phyloP scores from a whole-genome alignment of 2,888 invertebrate species.

The Ophion costatus region DNA sequence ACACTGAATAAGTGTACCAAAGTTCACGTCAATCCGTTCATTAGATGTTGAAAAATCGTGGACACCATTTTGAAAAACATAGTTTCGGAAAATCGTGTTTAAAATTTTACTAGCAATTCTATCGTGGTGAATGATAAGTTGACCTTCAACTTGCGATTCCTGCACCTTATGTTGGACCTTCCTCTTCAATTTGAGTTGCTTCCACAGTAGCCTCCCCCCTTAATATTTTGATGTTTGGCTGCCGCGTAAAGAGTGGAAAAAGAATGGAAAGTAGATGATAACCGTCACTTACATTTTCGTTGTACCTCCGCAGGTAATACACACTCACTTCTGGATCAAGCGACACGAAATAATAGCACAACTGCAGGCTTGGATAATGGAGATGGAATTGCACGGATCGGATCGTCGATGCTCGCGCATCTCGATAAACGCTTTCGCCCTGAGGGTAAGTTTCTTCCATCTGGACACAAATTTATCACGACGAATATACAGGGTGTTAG shows the following conservation, averaged over 20 bases:
- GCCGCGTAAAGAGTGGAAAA: neutral
- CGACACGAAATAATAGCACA: conserved; percentile 95
- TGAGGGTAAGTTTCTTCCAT: conserved; percentile 86
- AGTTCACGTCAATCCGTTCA: too few species aligned
- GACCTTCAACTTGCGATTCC: too few species aligned
- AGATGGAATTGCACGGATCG: conserved; percentile 91
- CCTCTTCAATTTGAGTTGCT: too few species aligned
- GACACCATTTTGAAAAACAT: too few species aligned
- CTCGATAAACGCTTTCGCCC: conserved; percentile 89
- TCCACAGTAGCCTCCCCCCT: too few species aligned
- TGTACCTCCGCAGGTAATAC: conserved; percentile 88
- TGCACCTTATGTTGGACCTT: too few species aligned
- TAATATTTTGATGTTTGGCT: neutral
- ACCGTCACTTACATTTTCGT: conserved; percentile 33
- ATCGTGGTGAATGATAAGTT: too few species aligned
- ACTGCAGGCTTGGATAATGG: conserved; percentile 95
- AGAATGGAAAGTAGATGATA: neutral
- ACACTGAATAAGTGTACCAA: too few species aligned
- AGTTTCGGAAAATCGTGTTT: too few species aligned
- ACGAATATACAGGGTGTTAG: neutral
- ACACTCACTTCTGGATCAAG: conserved; percentile 97
- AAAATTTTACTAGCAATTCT: too few species aligned
- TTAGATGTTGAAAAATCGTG: too few species aligned
- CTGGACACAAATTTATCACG: neutral
- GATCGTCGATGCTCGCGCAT: conserved; percentile 92